These are phyloP conservation scores for Ephialtes manifestator DNA, from an alignment of 2,888 invertebrate genomes.

Conservation along the genomic window DNA sequence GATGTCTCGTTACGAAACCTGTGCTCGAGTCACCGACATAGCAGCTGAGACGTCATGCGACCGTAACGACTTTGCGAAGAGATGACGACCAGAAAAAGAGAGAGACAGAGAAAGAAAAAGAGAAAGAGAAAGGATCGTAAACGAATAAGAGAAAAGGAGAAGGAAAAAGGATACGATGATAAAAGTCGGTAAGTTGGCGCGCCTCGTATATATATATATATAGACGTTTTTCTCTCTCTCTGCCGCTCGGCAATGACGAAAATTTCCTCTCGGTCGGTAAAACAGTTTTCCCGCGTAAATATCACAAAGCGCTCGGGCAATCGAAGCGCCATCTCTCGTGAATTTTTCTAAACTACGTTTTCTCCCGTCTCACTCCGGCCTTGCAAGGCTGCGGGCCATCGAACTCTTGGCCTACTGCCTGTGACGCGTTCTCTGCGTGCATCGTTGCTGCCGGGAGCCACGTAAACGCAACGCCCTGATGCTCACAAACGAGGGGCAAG, in stretches of 20 bases:
- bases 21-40: constrained; percentile 50
- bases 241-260: constrained; percentile 24
- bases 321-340: constrained; percentile 72
- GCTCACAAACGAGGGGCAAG: constrained; percentile 37
- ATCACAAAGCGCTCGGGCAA: constrained; percentile 16
- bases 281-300: constrained; percentile 63
- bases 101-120: not conserved
- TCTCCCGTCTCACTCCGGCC: constrained; percentile 76
- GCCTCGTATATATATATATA: not conserved
- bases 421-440: not conserved
- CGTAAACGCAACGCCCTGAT: constrained; percentile 66
- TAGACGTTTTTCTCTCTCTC: constrained; percentile 17
- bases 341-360: constrained; percentile 43
- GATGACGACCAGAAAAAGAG: constrained; percentile 8
- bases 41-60: constrained; percentile 32
- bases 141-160: not conserved
- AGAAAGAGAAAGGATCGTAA: not conserved
- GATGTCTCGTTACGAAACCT: constrained; percentile 73
- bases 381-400: constrained; percentile 85
- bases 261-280: constrained; percentile 72
- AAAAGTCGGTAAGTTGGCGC: constrained; percentile 28
- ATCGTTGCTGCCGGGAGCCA: constrained; percentile 34
- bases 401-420: constrained; percentile 83
- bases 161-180: not conserved
- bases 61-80: constrained; percentile 26